Conservation (phyloP, 2,888 invertebrate species). For the Drosophila neotestacea region DNA sequence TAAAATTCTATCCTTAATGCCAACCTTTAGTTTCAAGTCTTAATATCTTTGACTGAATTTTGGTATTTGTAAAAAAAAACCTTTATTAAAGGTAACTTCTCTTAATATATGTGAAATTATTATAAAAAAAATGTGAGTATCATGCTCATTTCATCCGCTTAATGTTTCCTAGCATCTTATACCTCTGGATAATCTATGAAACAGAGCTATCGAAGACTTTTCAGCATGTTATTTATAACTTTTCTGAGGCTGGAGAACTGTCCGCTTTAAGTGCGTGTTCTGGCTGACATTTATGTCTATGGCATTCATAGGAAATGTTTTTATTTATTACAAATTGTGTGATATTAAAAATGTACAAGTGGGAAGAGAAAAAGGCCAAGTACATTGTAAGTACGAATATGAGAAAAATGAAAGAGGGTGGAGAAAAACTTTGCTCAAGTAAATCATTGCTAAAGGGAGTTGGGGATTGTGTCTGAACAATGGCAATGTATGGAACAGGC, state of each 20-base stretch:
- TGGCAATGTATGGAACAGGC: constrained; percentile 33
- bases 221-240: constrained; percentile 25
- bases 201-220: constrained; percentile 27
- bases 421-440: constrained; percentile 59
- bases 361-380: constrained; percentile 4
- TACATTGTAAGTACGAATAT: constrained; percentile 28
- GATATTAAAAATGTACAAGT: constrained; percentile 71
- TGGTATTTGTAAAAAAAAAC: too few relatives aligned
- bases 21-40: too few relatives aligned
- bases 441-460: constrained; percentile 55
- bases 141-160: too few relatives aligned
- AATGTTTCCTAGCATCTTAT: too few relatives aligned
- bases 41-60: too few relatives aligned
- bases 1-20: too few relatives aligned
- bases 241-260: constrained; percentile 11
- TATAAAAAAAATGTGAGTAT: too few relatives aligned
- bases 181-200: background rate
- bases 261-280: constrained; percentile 46
- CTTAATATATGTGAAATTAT: too few relatives aligned
- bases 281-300: constrained; percentile 66
- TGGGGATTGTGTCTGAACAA: constrained; percentile 29
- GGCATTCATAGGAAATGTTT: constrained; percentile 64
- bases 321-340: constrained; percentile 75
- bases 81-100: too few relatives aligned
- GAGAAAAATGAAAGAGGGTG: background rate